Base-by-base conservation (phyloP, 2,113 vertebrate genomes). In the Falco punctatus region DNA sequence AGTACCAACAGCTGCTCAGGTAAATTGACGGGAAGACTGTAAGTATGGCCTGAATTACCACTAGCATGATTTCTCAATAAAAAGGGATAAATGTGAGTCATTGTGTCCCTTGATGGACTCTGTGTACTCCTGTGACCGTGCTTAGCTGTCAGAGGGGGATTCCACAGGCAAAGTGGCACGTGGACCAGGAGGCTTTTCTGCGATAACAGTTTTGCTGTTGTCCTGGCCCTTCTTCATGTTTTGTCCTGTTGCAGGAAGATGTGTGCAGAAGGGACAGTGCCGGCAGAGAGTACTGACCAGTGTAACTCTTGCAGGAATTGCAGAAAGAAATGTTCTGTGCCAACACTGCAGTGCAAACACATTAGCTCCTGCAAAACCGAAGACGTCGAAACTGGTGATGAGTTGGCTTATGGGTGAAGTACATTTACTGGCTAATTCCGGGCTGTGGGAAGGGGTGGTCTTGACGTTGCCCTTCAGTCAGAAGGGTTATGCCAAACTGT, bases 361-460 rank as follows among this genome's bases (percentile, higher is more conserved):
- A 3, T 40, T 54, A 22, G 65, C 24, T 51, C 26, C 85, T 57
- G 71, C 20, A 35, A 84, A 73, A 27, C 23, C 28, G 4, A 38
- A 51, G 70, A 16, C 8, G 1, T 3, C 18, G 35, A 15, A 42
- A 19, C 5, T 4, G 20, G 26, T 38, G 27, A 44, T 0, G 18
- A 32, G 70, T 15, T 14, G 23, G 78, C 86, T 92, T 22, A 2
- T 2, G 33, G 40, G 22, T 16, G 62, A 52, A 42, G 52, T 30
- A 22, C 0, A 0, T 42, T 73, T 20, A 7, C 7, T 21, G 12
- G 0, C n/a, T 74, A 28, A 65, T 49, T 62, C 40, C 58, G 15
- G 11, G 33, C 15, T 38, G 51, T 70, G 82, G 89, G 89, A 88
- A 65, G 55, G 13, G 17, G 22, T 9, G 38, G 42, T 48, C 61